Conservation (phyloP, 1,140 invertebrate species). For the Dreissena polymorpha region DNA sequence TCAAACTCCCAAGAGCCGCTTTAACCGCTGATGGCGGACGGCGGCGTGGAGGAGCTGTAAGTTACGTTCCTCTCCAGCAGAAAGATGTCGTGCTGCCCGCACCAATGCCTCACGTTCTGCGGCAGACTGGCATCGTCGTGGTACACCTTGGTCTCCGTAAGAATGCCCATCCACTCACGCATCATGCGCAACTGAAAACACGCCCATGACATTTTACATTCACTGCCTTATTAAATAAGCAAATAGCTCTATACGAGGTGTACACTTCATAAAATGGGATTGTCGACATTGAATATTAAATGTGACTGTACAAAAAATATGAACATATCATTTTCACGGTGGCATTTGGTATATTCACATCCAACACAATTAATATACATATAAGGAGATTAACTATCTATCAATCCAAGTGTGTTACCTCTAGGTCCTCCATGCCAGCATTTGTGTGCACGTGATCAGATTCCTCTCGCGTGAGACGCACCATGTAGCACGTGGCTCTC, state of each 20-base stretch:
- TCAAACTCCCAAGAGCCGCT: background rate
- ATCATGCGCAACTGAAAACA: constrained; percentile 33
- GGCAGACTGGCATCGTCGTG: constrained; percentile 34
- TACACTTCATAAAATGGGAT: background rate
- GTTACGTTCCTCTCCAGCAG: constrained; percentile 19
- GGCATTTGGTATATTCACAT: background rate
- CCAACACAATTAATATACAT: background rate
- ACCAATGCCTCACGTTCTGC: constrained; percentile 7
- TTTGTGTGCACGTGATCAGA: constrained; percentile 26
- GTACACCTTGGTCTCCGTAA: constrained; percentile 17
- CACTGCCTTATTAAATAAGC: background rate
- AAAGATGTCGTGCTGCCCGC: constrained; percentile 8
- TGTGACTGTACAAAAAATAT: background rate
- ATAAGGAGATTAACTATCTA: background rate
- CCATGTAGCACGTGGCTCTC: constrained; percentile 16
- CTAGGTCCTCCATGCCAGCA: constrained; percentile 28
- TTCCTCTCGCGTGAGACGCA: constrained; percentile 12
- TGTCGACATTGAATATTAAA: background rate
- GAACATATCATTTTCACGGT: background rate
- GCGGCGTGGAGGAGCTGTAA: background rate
- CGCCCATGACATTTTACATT: background rate
- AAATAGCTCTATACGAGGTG: too few species aligned
- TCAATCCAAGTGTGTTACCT: constrained; percentile 4
- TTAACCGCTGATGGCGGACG: background rate
- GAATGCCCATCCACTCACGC: constrained; percentile 31